Conservation (phyloP, 2,113 vertebrate genomes). For the Neoarius graeffei region DNA sequence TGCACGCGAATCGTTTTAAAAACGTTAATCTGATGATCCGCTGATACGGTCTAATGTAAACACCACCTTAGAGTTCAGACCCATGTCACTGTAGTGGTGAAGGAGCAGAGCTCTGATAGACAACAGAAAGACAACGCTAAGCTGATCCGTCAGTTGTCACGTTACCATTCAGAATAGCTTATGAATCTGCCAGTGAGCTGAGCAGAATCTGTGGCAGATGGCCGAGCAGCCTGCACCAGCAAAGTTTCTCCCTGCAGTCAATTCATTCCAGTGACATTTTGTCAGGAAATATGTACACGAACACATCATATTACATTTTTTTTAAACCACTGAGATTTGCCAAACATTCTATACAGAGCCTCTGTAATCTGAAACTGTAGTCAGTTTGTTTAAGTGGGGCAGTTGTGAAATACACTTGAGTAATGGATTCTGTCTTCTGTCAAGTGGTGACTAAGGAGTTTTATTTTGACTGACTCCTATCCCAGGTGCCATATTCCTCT, state of each 20-base stretch:
- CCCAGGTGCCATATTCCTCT: background rate
- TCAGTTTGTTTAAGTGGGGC: background rate
- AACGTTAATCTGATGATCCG: no score
- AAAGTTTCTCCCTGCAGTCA: constrained; percentile 45
- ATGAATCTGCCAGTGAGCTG: constrained; percentile 57
- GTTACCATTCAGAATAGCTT: constrained; percentile 56
- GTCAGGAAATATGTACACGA: constrained; percentile 23
- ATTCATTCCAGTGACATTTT: constrained; percentile 46
- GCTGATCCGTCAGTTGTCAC: constrained; percentile 58
- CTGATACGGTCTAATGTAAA: no score
- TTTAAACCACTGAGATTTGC: background rate
- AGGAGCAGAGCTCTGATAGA: constrained; percentile 52
- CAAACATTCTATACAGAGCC: background rate
- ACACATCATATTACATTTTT: background rate
- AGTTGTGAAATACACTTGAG: constrained; percentile 1
- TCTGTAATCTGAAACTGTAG: constrained; percentile 7
- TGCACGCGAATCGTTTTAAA: no score
- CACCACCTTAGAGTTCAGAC: constrained; percentile 20
- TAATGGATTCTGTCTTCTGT: constrained; percentile 4
- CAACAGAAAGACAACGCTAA: constrained; percentile 51
- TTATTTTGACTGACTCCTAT: constrained; percentile 9
- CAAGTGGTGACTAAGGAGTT: background rate
- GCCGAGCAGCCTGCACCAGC: constrained; percentile 56
- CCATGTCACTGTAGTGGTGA: constrained; percentile 34
- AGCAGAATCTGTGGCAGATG: constrained; percentile 67